Evolutionary conservation across 2,888 invertebrate genomes (phyloP).

Genomic region (Lithosia quadra): DNA sequence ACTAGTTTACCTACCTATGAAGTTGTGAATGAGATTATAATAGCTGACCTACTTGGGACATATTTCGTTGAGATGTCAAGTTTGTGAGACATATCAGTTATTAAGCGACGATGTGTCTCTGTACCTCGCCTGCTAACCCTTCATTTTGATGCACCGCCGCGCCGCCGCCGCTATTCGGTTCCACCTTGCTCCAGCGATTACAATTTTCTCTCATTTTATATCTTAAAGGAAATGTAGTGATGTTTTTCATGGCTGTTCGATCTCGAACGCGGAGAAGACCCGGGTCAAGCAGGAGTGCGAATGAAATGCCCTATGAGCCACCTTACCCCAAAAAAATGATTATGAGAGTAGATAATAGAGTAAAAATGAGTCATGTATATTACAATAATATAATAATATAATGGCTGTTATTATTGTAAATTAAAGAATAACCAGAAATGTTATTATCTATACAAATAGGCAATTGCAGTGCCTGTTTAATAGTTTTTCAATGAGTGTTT

Average conservation of each 20-base stretch:
- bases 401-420: no score
- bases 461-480: no score
- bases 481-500: no score
- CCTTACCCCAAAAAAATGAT: not conserved
- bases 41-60: constrained; percentile 51
- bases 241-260: not conserved
- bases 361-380: not conserved
- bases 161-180: not conserved
- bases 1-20: constrained; percentile 59
- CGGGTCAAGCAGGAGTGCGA: no score
- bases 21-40: constrained; percentile 61
- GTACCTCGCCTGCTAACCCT: constrained; percentile 30
- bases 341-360: not conserved
- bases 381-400: no score
- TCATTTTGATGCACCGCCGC: constrained; percentile 33
- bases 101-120: constrained; percentile 27
- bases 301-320: no score
- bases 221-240: not conserved
- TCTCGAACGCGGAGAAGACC: no score
- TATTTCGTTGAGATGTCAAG: constrained; percentile 44
- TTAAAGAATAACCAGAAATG: no score
- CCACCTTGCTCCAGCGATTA: constrained; percentile 16
- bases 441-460: no score
- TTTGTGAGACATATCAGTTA: constrained; percentile 27
- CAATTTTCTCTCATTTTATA: not conserved